Evolutionary conservation across 30 jellyfish, hydroid and myxozoan species (phyloP).

Genomic region (Chrysaora quinquecirrha): DNA sequence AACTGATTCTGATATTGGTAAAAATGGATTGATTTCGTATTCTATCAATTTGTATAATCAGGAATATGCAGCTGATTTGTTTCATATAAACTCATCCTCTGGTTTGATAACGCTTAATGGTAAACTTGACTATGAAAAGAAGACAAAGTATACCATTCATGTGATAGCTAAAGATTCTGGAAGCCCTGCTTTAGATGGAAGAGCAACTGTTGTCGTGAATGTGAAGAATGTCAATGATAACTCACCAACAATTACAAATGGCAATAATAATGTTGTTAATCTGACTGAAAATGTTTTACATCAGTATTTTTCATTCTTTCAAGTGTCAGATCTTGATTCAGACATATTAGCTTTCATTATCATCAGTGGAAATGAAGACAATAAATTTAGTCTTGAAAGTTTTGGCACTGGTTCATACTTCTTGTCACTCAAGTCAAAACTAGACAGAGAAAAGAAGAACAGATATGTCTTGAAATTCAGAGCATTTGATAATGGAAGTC

Average conservation of each 20-base stretch:
- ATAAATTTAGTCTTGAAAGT: background rate
- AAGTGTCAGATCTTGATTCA: slow-evolving; percentile 64
- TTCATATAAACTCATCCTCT: slow-evolving; percentile 33
- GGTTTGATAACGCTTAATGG: slow-evolving; percentile 62
- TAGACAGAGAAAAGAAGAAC: slow-evolving; percentile 66
- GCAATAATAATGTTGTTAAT: background rate
- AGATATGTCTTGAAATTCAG: slow-evolving; percentile 34
- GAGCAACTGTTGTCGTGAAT: slow-evolving; percentile 66
- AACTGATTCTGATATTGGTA: slow-evolving; percentile 77
- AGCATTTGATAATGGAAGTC: slow-evolving; percentile 77
- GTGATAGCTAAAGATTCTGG: slow-evolving; percentile 87
- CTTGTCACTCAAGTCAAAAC: slow-evolving; percentile 18
- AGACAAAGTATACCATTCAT: slow-evolving; percentile 24
- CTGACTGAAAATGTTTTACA: slow-evolving; percentile 46
- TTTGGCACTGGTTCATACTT: background rate
- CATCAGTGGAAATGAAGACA: slow-evolving; percentile 34
- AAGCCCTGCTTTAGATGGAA: slow-evolving; percentile 62
- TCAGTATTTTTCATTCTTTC: background rate
- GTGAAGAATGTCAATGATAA: slow-evolving; percentile 85
- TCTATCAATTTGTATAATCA: slow-evolving; percentile 10
- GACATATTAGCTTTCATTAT: slow-evolving; percentile 24
- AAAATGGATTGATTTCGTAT: slow-evolving; percentile 61
- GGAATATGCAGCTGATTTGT: background rate
- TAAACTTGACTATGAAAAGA: slow-evolving; percentile 53
- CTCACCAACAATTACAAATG: slow-evolving; percentile 31